Evolutionary conservation across 2,113 vertebrate genomes (phyloP), one percentile per base, ranked within the genome.

Genomic region (Notothenia coriiceps): DNA sequence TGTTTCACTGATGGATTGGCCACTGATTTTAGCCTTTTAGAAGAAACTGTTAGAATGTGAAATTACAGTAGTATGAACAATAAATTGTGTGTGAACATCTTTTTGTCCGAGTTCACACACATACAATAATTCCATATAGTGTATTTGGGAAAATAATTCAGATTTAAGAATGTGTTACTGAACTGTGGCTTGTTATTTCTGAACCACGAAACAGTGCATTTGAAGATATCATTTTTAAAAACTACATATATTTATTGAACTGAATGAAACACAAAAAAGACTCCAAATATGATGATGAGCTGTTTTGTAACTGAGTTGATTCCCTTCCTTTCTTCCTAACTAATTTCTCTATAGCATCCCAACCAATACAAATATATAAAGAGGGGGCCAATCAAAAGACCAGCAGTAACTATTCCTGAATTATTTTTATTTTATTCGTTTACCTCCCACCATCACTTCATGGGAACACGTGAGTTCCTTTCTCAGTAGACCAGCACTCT

Each of bases 401-500:
- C 79, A 82, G 71, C 65, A 44, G 25, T 12, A 66, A 29, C 77
- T 83, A 87, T 74, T 63, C 33, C 68, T 63, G 18, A 69, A 66
- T 40, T 22, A 22, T 66, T 50, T 74, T 44, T 55, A 46, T 82
- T 76, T 44, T 22, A 40, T 70, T 52, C 29, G 66, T 66, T 55
- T 68, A 62, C 65, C 65, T 78, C 68, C 67, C 74, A 80, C 80
- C 54, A 14, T 64, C 59, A 0, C 18, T 74, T 49, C 70, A 79
- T 60, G 18, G 86, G 56, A 79, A 82, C 68, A 79, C 64, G 56
- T 6, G 47, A 74, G 61, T 70, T 63, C 33, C 66, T 75, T 79
- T 75, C 77, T 81, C 69, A 46, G 65, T 51, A 80, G 78, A 80
- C 79, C 78, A 83, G 47, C 57, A 52, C 76, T 60, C 73, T 88